A percentile compares a stretch with the other conserved stretches of the same genome.
Conservation (phyloP, 2,888 invertebrate genomes). For the Phorcus lineatus region DNA sequence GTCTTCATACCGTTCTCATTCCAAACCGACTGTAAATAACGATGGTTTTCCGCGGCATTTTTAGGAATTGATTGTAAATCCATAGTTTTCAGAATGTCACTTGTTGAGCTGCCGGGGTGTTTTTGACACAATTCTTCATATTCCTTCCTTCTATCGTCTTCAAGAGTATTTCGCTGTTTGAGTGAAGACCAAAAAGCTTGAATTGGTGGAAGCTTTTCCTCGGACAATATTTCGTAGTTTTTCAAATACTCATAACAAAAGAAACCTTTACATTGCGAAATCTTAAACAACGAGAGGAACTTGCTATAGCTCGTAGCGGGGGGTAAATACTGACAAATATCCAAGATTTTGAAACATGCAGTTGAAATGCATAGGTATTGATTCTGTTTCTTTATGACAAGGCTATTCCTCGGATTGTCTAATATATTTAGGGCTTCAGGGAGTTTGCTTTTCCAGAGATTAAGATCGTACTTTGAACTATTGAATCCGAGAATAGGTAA, state of each 20-base stretch:
- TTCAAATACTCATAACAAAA: background rate
- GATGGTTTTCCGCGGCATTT: background rate
- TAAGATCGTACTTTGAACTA: no score
- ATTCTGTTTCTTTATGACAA: background rate
- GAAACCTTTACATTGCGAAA: background rate
- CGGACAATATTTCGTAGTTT: background rate
- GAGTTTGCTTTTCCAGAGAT: no score
- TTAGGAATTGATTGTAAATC: background rate
- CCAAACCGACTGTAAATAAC: background rate
- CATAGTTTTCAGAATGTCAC: background rate
- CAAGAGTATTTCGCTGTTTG: background rate
- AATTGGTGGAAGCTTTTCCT: background rate
- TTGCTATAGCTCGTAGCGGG: background rate
- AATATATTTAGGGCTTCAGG: no score
- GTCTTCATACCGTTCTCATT: background rate
- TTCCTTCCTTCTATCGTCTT: background rate
- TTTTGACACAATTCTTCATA: background rate
- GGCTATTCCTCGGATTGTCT: background rate
- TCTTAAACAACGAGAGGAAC: background rate
- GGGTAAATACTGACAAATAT: slow-evolving; percentile 7
- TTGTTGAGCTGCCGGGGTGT: background rate
- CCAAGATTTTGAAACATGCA: background rate
- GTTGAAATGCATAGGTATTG: slow-evolving; percentile 15
- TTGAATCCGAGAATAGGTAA: background rate
- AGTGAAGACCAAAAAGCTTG: background rate